A percentile compares a stretch with the other conserved stretches of the same genome.
Evolutionary conservation across 2,113 vertebrate species (phyloP).

Genomic region (Sitta europaea): DNA sequence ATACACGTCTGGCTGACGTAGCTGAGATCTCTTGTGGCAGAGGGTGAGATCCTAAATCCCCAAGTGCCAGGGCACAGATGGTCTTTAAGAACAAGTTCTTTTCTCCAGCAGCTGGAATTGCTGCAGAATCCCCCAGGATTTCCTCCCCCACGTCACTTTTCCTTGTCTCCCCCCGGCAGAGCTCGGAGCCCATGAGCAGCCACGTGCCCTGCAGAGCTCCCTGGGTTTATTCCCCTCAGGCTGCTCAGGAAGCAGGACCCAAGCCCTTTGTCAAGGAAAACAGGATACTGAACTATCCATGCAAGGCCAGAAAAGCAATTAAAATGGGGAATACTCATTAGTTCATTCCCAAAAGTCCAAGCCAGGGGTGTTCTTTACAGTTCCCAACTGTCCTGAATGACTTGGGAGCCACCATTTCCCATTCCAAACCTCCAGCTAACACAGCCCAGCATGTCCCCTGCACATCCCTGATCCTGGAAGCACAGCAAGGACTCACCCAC

Average conservation of each 20-base stretch:
- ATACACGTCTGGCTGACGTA: rapidly evolving
- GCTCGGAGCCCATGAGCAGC: neutral
- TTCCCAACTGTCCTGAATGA: neutral
- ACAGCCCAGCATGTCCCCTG: neutral
- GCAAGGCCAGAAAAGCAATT: neutral
- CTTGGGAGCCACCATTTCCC: neutral
- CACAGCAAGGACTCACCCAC: neutral
- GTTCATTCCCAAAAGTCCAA: neutral
- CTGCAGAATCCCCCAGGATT: neutral
- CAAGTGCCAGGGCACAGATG: neutral
- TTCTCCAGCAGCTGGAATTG: neutral
- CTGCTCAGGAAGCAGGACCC: neutral
- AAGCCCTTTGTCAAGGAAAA: neutral
- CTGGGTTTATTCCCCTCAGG: neutral
- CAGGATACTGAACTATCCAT: neutral
- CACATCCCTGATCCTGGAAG: neutral
- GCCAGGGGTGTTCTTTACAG: neutral
- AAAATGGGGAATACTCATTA: neutral
- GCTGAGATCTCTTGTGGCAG: neutral
- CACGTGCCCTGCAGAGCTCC: neutral
- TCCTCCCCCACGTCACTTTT: neutral
- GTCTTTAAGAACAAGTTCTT: neutral
- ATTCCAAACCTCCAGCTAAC: neutral
- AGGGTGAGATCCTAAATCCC: neutral
- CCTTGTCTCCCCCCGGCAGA: neutral